Evolutionary conservation across 2,113 vertebrate genomes (phyloP), one percentile per base, ranked within the genome.

Genomic region (Apodemus sylvaticus): DNA sequence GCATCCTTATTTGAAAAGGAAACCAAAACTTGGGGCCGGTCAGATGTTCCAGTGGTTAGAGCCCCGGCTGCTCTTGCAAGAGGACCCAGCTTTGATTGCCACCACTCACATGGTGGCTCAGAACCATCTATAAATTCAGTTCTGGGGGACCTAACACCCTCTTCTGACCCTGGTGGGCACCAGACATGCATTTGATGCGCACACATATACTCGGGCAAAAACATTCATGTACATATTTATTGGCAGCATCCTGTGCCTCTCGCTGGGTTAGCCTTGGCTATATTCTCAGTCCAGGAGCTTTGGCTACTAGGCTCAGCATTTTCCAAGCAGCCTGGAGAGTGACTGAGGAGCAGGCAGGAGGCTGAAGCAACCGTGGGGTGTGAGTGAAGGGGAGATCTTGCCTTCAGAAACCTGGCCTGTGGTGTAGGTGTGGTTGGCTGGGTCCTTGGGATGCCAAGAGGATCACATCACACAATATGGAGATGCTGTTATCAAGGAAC

Each of bases 281-380:
- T 48, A 4, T 64, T 64, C 71, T 77, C 71, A 36, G 11, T 17
- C 64, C 36, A 34, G 48, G 8, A 60, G 13, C 42, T 39, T 74
- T 74, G 58, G 48, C 48, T 34, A 6, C 24, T 17, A 1, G 2
- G 29, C 53, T 68, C 66, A 39, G 14, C 20, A 8, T n/a, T 74
- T 13, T 11, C 45, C 9, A 42, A 58, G 60, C 58, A 70, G 60
- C 26, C 48, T 29, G 36, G n/a, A 36, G 55, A 53, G n/a, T 10
- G 4, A 11, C 17, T 42, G 42, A 19, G 73, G 36, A 20, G 0
- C 14, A 2, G 24, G 5, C 2, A 5, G 17, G 8, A 29, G 42
- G 55, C 5, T 5, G 14, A 29, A 55, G 48, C 7, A 58, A 45
- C 86, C 26, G 5, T 81, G 73, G 31, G 62, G 10, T 31, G 42